Evolutionary conservation across 2,888 invertebrate species (phyloP).

Genomic region (Alcis repandata): DNA sequence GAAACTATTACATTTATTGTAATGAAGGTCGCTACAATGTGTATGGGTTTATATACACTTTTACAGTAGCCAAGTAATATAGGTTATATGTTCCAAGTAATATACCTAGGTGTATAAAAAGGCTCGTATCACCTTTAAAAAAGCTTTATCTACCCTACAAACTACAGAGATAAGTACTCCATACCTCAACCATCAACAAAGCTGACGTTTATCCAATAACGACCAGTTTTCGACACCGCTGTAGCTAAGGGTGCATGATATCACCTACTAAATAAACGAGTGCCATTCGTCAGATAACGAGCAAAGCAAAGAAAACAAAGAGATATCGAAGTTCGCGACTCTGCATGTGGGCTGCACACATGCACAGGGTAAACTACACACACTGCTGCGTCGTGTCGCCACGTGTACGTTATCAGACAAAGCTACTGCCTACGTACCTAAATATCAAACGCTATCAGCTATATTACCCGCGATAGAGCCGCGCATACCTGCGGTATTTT

Average conservation of each 20-base stretch:
- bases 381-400: conserved; percentile 27
- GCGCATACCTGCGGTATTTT: conserved; percentile 67
- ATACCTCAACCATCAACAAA: not conserved
- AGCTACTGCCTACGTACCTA: conserved; percentile 70
- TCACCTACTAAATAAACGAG: conserved; percentile 67
- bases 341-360: conserved; percentile 57
- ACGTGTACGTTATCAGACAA: conserved; percentile 56
- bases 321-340: conserved; percentile 61
- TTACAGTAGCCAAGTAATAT: no score
- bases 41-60: no score
- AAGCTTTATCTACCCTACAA: no score
- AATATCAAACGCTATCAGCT: conserved; percentile 70
- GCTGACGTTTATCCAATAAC: conserved; percentile 12
- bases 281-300: conserved; percentile 67
- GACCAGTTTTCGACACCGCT: conserved; percentile 12
- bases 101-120: no score
- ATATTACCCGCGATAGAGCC: conserved; percentile 69
- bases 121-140: no score
- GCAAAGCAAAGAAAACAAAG: conserved; percentile 76
- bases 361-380: conserved; percentile 37
- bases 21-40: no score
- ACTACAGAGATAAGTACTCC: not conserved
- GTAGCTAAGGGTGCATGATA: conserved; percentile 51
- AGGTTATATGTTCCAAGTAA: no score
- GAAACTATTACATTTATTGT: no score